Conservation (phyloP, 1,140 invertebrate genomes). For the Papilio helenus region DNA sequence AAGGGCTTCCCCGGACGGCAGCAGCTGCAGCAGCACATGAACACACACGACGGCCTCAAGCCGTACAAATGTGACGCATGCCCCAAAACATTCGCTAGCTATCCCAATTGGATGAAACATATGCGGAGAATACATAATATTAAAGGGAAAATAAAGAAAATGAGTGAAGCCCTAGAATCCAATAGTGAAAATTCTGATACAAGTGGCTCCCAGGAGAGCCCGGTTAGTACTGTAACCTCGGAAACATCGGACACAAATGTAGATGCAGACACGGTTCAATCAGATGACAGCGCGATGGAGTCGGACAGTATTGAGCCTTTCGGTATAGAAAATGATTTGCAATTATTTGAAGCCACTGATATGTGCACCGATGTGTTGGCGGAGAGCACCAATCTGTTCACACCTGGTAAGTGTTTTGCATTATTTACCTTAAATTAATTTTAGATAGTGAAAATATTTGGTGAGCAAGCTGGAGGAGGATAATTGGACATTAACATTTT, state of each 20-base stretch:
- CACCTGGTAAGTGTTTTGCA: constrained; percentile 43
- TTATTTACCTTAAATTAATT: too few species aligned
- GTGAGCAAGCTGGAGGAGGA: too few species aligned
- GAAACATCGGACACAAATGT: constrained; percentile 2
- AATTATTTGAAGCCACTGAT: constrained; percentile 43
- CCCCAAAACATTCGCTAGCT: constrained; percentile 62
- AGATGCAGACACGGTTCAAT: constrained; percentile 36
- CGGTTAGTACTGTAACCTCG: background rate
- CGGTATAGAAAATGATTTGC: constrained; percentile 53
- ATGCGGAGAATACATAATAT: constrained; percentile 62
- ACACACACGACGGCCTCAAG: constrained; percentile 61
- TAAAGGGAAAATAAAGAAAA: constrained; percentile 48
- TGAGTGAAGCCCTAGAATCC: background rate
- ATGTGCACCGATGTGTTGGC: constrained; percentile 46
- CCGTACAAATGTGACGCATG: constrained; percentile 66
- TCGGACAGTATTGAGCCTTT: constrained; percentile 52
- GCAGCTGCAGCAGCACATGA: constrained; percentile 63
- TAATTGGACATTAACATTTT: too few species aligned
- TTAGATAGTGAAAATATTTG: too few species aligned
- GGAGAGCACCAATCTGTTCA: constrained; percentile 39
- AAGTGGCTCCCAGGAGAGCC: constrained; percentile 3
- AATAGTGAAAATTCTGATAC: constrained; percentile 18
- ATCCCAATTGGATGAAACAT: constrained; percentile 70
- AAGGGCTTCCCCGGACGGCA: constrained; percentile 62
- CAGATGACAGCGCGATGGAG: constrained; percentile 53